Evolutionary conservation across 2,797 vertebrate species (phyloP), one percentile per base, ranked within the genome.

Genomic region (Thalassophryne amazonica): DNA sequence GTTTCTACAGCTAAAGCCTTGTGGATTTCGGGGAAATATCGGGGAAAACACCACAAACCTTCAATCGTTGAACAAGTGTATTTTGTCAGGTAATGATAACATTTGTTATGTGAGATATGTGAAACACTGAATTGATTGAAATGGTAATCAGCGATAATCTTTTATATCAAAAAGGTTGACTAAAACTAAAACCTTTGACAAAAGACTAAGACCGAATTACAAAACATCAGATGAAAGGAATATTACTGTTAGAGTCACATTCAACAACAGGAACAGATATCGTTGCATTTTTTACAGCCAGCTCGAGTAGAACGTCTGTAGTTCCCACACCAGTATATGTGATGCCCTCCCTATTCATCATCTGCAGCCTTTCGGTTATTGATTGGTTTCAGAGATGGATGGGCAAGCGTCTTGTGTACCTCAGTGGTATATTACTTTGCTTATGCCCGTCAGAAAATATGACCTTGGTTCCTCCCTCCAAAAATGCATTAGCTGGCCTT

Each of bases 341-440:
- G 29, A 37, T 32, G 24, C 28, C 34, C 41, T 61, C 58, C 54
- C 42, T 40, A 51, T 71, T 62, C 34, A 27, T 74, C 45, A 48
- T 52, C 24, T 11, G 32, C 14, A 6, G 39, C 31, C 50, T 52
- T 4, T 12, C 19, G 22, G 31, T 32, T 54, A 74, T 79, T 56
- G 69, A 84, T 82, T 48, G 18, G 6, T 22, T 35, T 5, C 12
- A 23, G 31, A 61, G 60, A 76, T 69, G 41, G 34, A 70, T 72
- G 46, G 31, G 23, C 20, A 1, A 21, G 46, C 13, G 18, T 18
- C 24, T 35, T 2, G n/a, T 55, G 39, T 16, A 29, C 36, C 53
- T 54, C 46, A 32, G 29, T 45, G 43, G 18, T 74, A 22, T 42
- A 55, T 69, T 38, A 52, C 54, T 20, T 12, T 22, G 18, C 45